Evolutionary conservation across 2,797 vertebrate genomes (phyloP), one percentile per base, ranked within the genome.

Genomic region (Nannoperca obscura): DNA sequence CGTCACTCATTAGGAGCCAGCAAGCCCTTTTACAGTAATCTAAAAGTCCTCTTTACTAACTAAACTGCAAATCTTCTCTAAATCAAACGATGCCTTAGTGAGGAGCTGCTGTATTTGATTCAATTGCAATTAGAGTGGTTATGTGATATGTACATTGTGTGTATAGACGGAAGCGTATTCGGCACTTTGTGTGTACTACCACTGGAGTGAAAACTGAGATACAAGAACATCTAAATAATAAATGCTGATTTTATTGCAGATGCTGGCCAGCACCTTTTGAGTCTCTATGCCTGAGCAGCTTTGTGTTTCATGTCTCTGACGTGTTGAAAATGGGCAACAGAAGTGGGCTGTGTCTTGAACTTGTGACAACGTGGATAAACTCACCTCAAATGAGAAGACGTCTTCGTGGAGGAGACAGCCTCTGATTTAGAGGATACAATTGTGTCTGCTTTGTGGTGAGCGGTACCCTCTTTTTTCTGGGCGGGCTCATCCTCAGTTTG

Each of bases 351-450:
- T 53, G 50, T 71, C 40, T 65, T 60, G 61, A 57, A 64, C 22
- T 44, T 63, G 10, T 27, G 38, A 66, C 22, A 71, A 30, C 20
- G 46, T 53, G 20, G 38, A 70, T 65, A n/a, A 83, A 84, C 91
- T 90, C 80, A 95, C 94, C 91, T 91, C 71, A 12, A 63, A 70
- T 62, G 27, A 57, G 89, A 84, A 5, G 84, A 86, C 1, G 13
- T 70, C 71, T 80, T 88, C 5, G 13, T 8, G 34, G 81, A 67
- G 22, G 82, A 73, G 38, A 69, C 36, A 6, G 49, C 7, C 55
- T 92, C 85, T 15, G 78, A 65, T 76, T 80, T 78, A 0, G 67
- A 81, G 24, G 71, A 77, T 34, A 7, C 30, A 38, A 17, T 0
- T 3, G 69, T 36, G 14, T 90, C 85, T 24, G 59, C 30, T 74